Base-by-base conservation (phyloP, 2,888 invertebrate species). In the Nymphalis urticae region DNA sequence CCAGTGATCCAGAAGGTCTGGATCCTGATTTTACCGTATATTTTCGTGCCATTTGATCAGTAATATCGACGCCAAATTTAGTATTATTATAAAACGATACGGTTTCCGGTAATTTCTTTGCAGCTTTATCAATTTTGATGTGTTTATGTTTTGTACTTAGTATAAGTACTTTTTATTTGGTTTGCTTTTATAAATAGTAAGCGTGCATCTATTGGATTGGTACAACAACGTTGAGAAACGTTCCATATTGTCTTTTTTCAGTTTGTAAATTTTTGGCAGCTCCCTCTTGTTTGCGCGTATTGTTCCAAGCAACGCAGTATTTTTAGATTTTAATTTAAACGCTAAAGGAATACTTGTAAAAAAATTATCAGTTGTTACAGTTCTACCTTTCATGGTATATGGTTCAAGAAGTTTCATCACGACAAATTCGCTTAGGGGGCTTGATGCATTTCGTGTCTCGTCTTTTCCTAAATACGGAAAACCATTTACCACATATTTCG, bases 331-430 rank as follows among this genome's bases (percentile, higher is more conserved):
- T 51, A 64, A 48, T 48, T 68, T 51, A 10, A 48, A 42, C 50
- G 60, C 64, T 5, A 68, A 50, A 9, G 60, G 24, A 36, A 59
- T 27, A 42, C 68, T 68, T 42, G 63, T 68, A 42, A 63, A 63
- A 17, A 63, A 63, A 51, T 63, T 68, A 48, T 68, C 68, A 19
- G 68, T 68, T 42, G 59, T 63, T 19, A 68, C 54, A 48, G 42
- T 64, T 53, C 68, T 68, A n/a, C 68, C 68, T 6, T 42, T 32
- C 8, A n/a, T 51, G 4, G 64, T 60, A 27, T 24, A 68, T n/a
- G 59, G 63, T n/a, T 63, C 59, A 13, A 63, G 10, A 17, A 68
- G 60, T 42, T 68, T 68, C 27, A 68, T 16, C 8, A 48, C 61
- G 24, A 62, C 61, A 21, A 48, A 48, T 48, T 48, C 61, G 13